Conservation (phyloP, 2,113 vertebrate genomes). For the Saccopteryx leptura region DNA sequence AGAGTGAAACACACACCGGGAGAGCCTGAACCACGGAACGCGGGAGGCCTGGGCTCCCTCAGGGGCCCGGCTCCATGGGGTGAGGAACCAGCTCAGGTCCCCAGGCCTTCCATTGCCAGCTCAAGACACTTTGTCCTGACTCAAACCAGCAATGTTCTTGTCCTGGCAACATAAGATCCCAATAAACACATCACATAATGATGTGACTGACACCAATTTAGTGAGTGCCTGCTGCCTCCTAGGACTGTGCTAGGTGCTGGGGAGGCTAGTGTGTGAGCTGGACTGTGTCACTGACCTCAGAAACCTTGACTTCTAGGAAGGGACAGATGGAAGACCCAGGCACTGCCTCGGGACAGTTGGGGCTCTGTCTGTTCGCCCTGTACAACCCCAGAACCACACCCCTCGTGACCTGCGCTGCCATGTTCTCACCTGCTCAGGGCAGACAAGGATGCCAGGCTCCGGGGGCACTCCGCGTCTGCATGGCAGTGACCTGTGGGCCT, state of each 20-base stretch:
- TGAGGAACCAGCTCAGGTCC: background rate
- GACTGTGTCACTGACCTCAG: background rate
- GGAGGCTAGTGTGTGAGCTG: too few relatives aligned
- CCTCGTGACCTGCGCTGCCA: background rate
- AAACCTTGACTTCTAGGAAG: background rate
- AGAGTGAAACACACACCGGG: too few relatives aligned
- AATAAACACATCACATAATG: too few relatives aligned
- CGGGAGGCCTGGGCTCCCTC: background rate
- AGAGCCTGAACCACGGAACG: accelerated
- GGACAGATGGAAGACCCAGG: background rate
- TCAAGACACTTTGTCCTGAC: background rate
- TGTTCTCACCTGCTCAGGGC: background rate
- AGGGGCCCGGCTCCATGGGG: background rate
- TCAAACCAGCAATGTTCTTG: background rate
- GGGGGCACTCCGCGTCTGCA: accelerated
- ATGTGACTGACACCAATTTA: background rate
- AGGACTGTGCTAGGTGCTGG: background rate
- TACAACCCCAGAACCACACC: background rate
- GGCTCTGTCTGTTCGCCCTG: background rate
- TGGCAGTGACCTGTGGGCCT: background rate
- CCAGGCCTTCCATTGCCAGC: background rate
- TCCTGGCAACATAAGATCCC: too few relatives aligned
- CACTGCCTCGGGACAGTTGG: background rate
- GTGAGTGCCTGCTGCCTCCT: background rate
- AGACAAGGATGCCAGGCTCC: background rate